phyloP scores from a whole-genome alignment of 2,888 invertebrate species.

The Cylindroiulus punctatus region DNA sequence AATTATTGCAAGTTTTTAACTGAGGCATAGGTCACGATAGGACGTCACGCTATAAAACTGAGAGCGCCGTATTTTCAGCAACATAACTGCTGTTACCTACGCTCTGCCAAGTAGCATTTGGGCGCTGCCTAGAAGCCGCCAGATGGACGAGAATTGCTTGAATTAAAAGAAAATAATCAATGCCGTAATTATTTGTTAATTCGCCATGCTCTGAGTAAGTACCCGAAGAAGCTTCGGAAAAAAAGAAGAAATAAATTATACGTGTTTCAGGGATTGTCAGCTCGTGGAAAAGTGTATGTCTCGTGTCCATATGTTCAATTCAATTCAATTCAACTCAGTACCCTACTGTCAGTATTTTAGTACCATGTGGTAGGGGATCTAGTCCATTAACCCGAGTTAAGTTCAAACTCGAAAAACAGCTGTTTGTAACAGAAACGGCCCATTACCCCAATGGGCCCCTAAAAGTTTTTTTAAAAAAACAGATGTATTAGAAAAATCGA shows the following conservation, averaged over 20 bases:
- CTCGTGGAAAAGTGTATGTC: background rate
- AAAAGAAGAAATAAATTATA: slow-evolving; percentile 8
- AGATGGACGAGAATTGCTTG: background rate
- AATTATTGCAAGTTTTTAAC: slow-evolving; percentile 7
- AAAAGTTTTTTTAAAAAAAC: too few species aligned
- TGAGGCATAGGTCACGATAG: background rate
- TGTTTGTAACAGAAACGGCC: too few species aligned
- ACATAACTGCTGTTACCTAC: background rate
- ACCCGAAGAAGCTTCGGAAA: slow-evolving; percentile 20
- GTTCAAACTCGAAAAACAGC: too few species aligned
- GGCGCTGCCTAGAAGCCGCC: background rate
- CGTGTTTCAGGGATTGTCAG: too few species aligned
- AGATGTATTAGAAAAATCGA: too few species aligned
- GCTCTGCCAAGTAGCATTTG: background rate
- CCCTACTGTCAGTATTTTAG: too few species aligned
- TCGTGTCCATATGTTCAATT: background rate
- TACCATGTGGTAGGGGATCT: too few species aligned
- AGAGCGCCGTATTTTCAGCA: background rate
- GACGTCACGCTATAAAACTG: background rate
- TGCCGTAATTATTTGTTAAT: background rate
- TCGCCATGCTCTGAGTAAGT: slow-evolving; percentile 10
- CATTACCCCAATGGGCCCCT: too few species aligned
- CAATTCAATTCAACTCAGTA: too few species aligned
- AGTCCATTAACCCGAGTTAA: too few species aligned
- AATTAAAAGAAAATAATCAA: slow-evolving; percentile 11